Evolutionary conservation across 1,140 invertebrate genomes (phyloP), one percentile per base, ranked within the genome.

Genomic region (Melipona quadrifasciata): DNA sequence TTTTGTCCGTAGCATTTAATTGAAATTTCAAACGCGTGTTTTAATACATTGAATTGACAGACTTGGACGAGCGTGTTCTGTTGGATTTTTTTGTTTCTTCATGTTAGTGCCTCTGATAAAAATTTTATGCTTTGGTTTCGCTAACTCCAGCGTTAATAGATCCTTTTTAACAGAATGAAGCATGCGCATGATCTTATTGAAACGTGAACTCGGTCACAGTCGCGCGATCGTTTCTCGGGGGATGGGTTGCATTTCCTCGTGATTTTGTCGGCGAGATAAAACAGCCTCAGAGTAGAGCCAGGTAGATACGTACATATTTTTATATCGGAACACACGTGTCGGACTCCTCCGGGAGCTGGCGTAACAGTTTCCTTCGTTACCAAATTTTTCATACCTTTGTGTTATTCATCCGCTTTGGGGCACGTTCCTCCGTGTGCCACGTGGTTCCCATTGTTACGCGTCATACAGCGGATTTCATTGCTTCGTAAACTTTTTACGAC

Each of bases 291-390:
- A 53, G 34, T 31, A 31, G 1, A 31, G 31, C 31, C 1, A 31
- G 31, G 31, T 31, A 31, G 34, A 1, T 47, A 27, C 0, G 24
- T 27, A 31, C 6, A 0, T 24, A 8, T 39, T 34, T 70, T 31
- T 74, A 27, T 74, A 17, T 34, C n/a, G 19, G 27, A 11, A 31
- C 19, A 58, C 14, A 31, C 31, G 8, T 34, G 55, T 34, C 19
- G 55, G 55, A 24, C 58, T 34, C 55, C 21, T 75, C 24, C 34
- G 73, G 31, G 55, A 57, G 34, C 31, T 39, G 31, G 4, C 34
- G 21, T 75, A 75, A 39, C 73, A 75, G n/a, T 58, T 75, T 75
- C 21, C 53, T 75, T 58, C 73, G 55, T 75, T 58, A 75, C 73
- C 19, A 57, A 75, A 75, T 75, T 75, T 75, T 58, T 75, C 21